Percentiles rank a stretch among this genome's conserved stretches.
Conservation (phyloP, 2,113 vertebrate species). For the Xiphias gladius region DNA sequence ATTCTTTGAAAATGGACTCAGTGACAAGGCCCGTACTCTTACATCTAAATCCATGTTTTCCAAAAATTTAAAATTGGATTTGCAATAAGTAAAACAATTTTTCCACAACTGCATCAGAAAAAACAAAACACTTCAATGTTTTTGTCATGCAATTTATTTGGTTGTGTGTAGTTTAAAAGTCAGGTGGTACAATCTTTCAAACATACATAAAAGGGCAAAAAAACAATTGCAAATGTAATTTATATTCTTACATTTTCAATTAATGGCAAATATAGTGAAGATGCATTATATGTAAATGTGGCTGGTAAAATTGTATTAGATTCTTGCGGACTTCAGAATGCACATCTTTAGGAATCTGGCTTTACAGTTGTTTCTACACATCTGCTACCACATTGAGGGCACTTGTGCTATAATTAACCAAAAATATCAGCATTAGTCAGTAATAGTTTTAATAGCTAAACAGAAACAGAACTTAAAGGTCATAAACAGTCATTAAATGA, state of each 20-base stretch:
- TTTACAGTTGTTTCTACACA: not conserved
- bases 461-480: not conserved
- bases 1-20: too few species aligned
- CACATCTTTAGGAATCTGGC: not conserved
- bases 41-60: too few species aligned
- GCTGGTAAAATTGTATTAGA: not conserved
- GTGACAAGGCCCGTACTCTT: too few species aligned
- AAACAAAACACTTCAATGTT: not conserved
- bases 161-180: constrained; percentile 25
- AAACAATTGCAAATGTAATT: not conserved
- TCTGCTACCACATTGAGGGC: not conserved
- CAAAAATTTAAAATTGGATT: too few species aligned
- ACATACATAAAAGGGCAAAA: constrained; percentile 15
- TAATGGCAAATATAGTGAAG: not conserved
- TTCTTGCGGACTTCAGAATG: not conserved
- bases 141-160: constrained; percentile 54
- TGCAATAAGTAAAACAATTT: too few species aligned
- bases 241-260: not conserved
- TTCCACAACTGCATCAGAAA: not conserved
- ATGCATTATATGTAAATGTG: not conserved
- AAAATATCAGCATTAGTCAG: too few species aligned
- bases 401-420: not conserved
- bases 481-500: constrained; percentile 5
- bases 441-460: not conserved
- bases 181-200: constrained; percentile 16